phyloP scores from a whole-genome alignment of 2,797 vertebrate species.

The Leucoraja ocellata region DNA sequence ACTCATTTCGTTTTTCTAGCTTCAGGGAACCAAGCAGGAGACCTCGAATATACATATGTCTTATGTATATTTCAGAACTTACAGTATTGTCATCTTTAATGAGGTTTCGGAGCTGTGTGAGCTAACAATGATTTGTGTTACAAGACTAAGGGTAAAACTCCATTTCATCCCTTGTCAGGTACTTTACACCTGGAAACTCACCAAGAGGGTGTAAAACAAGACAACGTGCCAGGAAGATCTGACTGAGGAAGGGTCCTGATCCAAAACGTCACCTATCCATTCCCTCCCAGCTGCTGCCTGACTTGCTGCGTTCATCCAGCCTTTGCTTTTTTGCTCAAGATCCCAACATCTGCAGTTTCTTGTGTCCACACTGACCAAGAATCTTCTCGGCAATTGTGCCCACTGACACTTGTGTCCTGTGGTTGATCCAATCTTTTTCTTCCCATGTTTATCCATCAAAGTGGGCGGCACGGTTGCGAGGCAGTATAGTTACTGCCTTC shows the following conservation, averaged over 20 bases:
- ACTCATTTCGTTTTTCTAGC: conserved; percentile 15
- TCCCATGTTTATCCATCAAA: too few relatives aligned
- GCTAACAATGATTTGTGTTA: neutral
- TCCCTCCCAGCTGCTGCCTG: too few relatives aligned
- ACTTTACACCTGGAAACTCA: neutral
- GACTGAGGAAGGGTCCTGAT: too few relatives aligned
- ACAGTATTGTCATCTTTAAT: neutral
- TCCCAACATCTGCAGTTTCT: too few relatives aligned
- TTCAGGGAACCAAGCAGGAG: neutral
- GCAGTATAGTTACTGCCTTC: too few relatives aligned
- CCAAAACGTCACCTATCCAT: too few relatives aligned
- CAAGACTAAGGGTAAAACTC: neutral
- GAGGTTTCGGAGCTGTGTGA: neutral
- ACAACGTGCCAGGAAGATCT: too few relatives aligned
- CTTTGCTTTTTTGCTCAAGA: too few relatives aligned
- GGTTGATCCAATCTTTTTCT: too few relatives aligned
- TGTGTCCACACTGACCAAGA: neutral
- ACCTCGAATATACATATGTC: neutral
- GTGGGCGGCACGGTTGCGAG: too few relatives aligned
- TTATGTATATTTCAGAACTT: conserved; percentile 5
- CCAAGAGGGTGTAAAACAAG: too few relatives aligned
- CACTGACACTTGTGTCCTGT: neutral
- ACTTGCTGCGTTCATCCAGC: too few relatives aligned
- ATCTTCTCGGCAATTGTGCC: neutral
- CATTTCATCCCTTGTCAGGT: neutral